Percentiles rank a stretch among this genome's conserved stretches.
Conservation (phyloP, 1,140 invertebrate species). For the Cyclargus thomasi region DNA sequence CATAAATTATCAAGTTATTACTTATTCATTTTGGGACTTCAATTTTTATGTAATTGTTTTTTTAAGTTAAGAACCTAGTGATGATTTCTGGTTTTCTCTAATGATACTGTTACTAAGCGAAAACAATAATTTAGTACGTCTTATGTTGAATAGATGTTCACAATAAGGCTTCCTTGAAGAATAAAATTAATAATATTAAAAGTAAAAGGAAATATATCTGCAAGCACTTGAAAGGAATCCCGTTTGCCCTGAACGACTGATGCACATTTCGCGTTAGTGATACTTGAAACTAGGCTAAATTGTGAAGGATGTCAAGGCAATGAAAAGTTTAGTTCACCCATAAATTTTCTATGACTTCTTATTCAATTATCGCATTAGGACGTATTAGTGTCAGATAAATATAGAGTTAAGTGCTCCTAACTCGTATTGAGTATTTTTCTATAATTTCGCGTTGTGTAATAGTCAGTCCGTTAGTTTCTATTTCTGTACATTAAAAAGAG, state of each 20-base stretch:
- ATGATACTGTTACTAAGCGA: neutral
- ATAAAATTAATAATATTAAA: slow-evolving; percentile 1
- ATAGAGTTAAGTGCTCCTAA: neutral
- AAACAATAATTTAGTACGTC: neutral
- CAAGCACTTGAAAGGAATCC: slow-evolving; percentile 9
- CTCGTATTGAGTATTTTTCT: neutral
- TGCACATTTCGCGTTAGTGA: neutral
- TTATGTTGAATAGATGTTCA: neutral
- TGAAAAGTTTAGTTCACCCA: too few species aligned
- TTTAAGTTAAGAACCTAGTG: too few species aligned
- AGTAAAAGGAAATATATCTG: slow-evolving; percentile 2
- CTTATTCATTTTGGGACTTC: too few species aligned
- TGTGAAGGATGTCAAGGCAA: slow-evolving; percentile 7
- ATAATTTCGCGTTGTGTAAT: neutral
- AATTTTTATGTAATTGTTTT: too few species aligned
- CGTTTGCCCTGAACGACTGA: neutral
- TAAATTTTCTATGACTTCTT: slow-evolving; percentile 8
- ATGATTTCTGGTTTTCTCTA: neutral
- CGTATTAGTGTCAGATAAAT: neutral
- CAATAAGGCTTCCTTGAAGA: neutral
- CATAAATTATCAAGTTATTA: too few species aligned
- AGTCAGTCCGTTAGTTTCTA: too few species aligned
- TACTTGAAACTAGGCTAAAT: slow-evolving; percentile 12
- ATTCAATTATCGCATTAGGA: slow-evolving; percentile 8
- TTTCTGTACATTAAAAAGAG: neutral